phyloP scores from a whole-genome alignment of 2,888 invertebrate species.

The Rhabditoides inermis region DNA sequence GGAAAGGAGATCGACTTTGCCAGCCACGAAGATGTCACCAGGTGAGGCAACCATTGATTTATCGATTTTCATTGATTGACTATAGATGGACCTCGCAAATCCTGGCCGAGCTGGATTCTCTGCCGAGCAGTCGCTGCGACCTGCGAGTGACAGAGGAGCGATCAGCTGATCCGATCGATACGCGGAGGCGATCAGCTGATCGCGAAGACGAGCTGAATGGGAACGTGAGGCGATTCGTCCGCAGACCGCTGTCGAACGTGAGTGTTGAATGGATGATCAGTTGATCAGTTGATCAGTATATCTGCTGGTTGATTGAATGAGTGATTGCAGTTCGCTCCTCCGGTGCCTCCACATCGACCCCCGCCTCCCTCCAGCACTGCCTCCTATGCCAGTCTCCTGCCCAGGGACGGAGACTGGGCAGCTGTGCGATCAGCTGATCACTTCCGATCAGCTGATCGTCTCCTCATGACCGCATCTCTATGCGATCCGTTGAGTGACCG shows the following conservation, averaged over 20 bases:
- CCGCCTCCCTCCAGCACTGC: too few species aligned
- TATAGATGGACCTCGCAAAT: constrained; percentile 40
- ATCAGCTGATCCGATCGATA: not conserved
- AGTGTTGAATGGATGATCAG: too few species aligned
- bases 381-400: too few species aligned
- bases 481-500: constrained; percentile 2
- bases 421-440: too few species aligned
- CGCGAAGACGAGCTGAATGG: not conserved
- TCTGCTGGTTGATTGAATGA: too few species aligned
- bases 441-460: too few species aligned
- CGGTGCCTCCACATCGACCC: too few species aligned
- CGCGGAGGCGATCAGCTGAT: not conserved
- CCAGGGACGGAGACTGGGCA: too few species aligned
- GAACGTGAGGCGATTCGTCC: too few species aligned
- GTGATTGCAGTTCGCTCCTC: too few species aligned
- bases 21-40: constrained; percentile 26
- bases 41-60: constrained; percentile 1
- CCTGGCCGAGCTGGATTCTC: constrained; percentile 31
- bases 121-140: constrained; percentile 24
- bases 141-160: constrained; percentile 1
- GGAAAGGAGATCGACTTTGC: constrained; percentile 28
- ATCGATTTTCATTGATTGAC: not conserved
- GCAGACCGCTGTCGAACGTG: too few species aligned
- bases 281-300: too few species aligned
- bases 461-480: not conserved